Conservation (phyloP, 2,797 vertebrate species). For the Sparidentex hasta region DNA sequence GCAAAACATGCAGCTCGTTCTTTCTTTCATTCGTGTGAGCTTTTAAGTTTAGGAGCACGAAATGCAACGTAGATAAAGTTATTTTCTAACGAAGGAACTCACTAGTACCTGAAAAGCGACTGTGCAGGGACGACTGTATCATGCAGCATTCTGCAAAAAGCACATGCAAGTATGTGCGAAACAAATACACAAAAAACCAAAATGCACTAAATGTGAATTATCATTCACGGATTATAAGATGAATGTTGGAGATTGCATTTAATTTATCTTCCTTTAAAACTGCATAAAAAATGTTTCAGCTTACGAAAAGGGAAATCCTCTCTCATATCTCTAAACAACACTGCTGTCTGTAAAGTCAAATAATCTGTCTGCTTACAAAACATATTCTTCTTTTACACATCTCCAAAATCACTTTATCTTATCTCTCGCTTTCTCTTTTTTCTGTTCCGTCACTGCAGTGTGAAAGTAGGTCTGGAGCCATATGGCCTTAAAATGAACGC, state of each 20-base stretch:
- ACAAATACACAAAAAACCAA: constrained; percentile 1
- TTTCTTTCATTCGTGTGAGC: constrained; percentile 2
- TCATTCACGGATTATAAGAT: not conserved
- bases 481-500: no score
- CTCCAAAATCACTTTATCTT: not conserved
- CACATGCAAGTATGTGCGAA: not conserved
- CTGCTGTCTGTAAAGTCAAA: not conserved
- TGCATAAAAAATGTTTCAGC: not conserved
- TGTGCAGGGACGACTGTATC: not conserved
- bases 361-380: constrained; percentile 2
- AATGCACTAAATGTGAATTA: not conserved
- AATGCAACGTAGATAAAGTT: not conserved
- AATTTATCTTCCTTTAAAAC: not conserved
- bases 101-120: constrained; percentile 6
- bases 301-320: not conserved
- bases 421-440: constrained; percentile 1
- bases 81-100: not conserved
- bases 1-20: not conserved
- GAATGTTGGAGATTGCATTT: not conserved
- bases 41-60: not conserved
- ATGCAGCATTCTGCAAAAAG: constrained; percentile 10
- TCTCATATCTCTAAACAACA: not conserved
- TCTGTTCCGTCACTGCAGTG: not conserved
- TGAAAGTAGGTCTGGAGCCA: not conserved
- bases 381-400: not conserved